A percentile compares a stretch with the other conserved stretches of the same genome.
These are phyloP conservation scores for Sesamia nonagrioides DNA, from an alignment of 1,140 invertebrate species.

Conservation along the genomic window DNA sequence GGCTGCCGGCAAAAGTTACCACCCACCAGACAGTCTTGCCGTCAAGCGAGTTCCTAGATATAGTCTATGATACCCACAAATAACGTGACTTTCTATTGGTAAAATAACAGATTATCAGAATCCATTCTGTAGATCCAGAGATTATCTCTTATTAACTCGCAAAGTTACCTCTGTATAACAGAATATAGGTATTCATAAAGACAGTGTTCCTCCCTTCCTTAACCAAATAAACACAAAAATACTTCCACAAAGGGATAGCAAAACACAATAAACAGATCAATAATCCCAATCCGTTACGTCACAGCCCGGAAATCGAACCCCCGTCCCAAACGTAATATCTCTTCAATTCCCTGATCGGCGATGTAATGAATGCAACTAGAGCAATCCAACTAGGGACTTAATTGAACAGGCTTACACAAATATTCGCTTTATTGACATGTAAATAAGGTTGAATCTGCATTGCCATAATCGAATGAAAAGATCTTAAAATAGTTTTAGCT, in stretches of 20 bases:
- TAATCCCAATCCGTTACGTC: constrained; percentile 12
- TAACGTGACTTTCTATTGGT: too few species aligned
- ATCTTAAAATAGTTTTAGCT: neutral
- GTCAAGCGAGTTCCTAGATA: too few species aligned
- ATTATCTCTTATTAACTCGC: too few species aligned
- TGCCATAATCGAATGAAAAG: neutral
- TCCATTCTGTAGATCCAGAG: too few species aligned
- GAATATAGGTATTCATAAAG: too few species aligned
- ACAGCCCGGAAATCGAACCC: constrained; percentile 35
- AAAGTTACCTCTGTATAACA: too few species aligned
- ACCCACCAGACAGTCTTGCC: too few species aligned
- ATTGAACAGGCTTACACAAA: neutral
- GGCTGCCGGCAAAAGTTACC: too few species aligned
- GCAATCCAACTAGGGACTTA: constrained; percentile 1
- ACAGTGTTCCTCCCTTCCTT: neutral
- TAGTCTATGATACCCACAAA: too few species aligned
- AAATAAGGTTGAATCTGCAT: neutral
- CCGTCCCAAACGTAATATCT: constrained; percentile 31
- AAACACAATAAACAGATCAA: constrained; percentile 27
- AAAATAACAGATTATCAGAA: too few species aligned
- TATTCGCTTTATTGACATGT: neutral
- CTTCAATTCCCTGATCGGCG: constrained; percentile 11
- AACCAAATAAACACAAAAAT: neutral
- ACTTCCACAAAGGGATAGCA: neutral
- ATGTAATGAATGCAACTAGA: constrained; percentile 36